Evolutionary conservation across 2,113 vertebrate genomes (phyloP).

Genomic region (Sclerurus mexicanus): DNA sequence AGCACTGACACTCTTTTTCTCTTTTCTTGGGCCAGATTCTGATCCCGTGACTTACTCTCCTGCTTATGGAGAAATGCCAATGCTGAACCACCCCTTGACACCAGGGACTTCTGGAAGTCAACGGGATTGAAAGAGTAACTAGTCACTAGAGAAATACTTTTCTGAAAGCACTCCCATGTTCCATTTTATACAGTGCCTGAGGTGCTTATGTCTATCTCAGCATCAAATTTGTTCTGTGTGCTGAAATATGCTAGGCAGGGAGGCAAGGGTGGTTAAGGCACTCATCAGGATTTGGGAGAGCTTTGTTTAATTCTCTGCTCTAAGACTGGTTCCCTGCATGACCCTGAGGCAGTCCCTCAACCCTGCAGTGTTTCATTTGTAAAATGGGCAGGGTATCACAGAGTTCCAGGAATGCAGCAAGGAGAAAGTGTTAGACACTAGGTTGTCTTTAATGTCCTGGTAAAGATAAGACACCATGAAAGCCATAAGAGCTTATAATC

Average conservation of each 20-base stretch:
- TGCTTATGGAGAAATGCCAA: neutral
- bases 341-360: slow-evolving; percentile 23
- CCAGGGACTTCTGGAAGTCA: neutral
- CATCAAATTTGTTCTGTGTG: neutral
- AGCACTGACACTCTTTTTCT: neutral
- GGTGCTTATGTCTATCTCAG: neutral
- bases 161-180: neutral
- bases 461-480: slow-evolving; percentile 35
- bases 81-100: neutral
- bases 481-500: neutral
- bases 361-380: slow-evolving; percentile 53
- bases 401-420: neutral
- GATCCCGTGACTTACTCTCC: neutral
- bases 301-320: neutral
- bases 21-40: slow-evolving; percentile 28
- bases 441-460: slow-evolving; percentile 8
- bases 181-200: neutral
- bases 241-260: neutral
- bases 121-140: neutral
- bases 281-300: neutral
- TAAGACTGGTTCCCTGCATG: neutral
- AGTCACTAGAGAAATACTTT: neutral
- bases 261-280: neutral
- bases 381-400: neutral
- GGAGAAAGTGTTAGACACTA: slow-evolving; percentile 30